Conservation (phyloP, 2,797 vertebrate species). For the Peromyscus melanophrys region DNA sequence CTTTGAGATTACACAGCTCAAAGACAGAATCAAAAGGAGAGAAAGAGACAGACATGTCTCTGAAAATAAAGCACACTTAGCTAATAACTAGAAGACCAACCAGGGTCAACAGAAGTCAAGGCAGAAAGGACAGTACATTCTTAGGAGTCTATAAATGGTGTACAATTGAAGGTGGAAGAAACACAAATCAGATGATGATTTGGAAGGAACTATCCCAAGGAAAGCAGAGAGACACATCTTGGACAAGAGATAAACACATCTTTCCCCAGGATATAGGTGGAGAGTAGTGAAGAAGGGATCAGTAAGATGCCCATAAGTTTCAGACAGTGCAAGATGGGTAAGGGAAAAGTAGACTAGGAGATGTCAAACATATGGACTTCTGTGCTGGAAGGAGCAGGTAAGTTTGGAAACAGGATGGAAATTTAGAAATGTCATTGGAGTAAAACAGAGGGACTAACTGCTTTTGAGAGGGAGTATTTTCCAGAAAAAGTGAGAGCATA, state of each 20-base stretch:
- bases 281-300: background rate
- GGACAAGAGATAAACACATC: background rate
- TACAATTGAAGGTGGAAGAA: background rate
- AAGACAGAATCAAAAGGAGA: background rate
- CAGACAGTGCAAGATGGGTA: background rate
- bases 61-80: background rate
- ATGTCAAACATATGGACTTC: background rate
- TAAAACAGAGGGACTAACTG: background rate
- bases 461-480: background rate
- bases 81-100: background rate
- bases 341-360: background rate
- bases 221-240: background rate
- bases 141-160: background rate
- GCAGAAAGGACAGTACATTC: background rate
- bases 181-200: background rate
- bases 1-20: background rate
- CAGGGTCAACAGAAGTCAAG: background rate
- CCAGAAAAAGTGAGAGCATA: background rate
- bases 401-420: background rate
- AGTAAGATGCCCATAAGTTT: background rate
- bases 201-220: background rate
- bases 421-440: background rate
- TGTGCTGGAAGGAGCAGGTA: background rate
- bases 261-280: background rate
- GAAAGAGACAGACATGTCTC: background rate